Evolutionary conservation across 2,888 invertebrate genomes (phyloP).

Genomic region (Troides aeacus): DNA sequence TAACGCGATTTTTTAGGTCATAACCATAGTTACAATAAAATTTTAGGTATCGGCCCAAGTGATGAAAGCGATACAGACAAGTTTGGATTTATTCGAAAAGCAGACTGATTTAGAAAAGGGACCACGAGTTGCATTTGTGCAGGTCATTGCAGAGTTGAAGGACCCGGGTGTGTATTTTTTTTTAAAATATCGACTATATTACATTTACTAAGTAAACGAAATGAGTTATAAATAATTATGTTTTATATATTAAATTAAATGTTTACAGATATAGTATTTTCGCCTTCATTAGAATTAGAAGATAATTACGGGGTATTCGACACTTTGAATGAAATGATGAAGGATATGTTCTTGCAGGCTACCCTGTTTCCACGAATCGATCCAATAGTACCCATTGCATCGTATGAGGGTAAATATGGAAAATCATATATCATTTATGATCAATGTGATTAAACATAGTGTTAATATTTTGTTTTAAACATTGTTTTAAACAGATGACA

Average conservation of each 20-base stretch:
- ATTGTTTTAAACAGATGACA: constrained; percentile 73
- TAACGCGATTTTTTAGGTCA: not conserved
- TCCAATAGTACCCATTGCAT: constrained; percentile 61
- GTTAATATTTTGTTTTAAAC: not conserved
- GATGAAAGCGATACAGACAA: constrained; percentile 70
- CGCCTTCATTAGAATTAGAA: constrained; percentile 85
- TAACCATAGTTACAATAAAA: not conserved
- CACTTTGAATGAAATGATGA: constrained; percentile 84
- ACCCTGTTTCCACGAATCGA: constrained; percentile 85
- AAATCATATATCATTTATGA: not conserved
- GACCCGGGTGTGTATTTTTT: constrained; percentile 77
- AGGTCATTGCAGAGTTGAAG: constrained; percentile 86
- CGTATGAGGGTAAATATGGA: constrained; percentile 60
- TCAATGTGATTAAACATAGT: not conserved
- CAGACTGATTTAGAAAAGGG: constrained; percentile 81
- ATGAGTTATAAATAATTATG: not conserved
- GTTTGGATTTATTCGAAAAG: constrained; percentile 79
- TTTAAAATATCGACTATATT: not conserved
- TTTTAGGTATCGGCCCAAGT: constrained; percentile 64
- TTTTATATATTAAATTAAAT: constrained; percentile 18
- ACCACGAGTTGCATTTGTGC: constrained; percentile 85
- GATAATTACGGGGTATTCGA: constrained; percentile 83
- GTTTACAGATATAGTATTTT: constrained; percentile 81
- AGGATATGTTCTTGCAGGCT: constrained; percentile 88
- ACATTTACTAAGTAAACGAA: not conserved